Evolutionary conservation across 2,888 invertebrate genomes (phyloP), one percentile per base, ranked within the genome.

Genomic region (Monopis laevigella): DNA sequence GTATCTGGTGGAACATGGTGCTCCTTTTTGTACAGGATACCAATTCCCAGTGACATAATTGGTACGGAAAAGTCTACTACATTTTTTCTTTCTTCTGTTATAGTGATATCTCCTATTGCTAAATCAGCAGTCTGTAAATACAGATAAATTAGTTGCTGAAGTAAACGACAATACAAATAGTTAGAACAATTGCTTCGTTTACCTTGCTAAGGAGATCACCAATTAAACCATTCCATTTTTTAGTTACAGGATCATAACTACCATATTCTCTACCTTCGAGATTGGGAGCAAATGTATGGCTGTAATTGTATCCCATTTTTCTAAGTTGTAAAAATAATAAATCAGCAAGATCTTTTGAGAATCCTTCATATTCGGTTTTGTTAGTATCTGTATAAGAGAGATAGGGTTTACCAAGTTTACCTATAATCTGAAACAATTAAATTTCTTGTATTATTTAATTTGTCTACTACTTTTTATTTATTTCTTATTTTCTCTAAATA

Each of bases 61-160:
- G 98, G 98, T 66, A 95, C 94, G 0, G 96, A 94, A 62, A 97
- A 97, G 65, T 96, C 96, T 1, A 95, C 92, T 4, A 90, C 90
- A 54, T 87, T 87, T 50, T 96, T 90, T 38, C 98, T 83, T 38
- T 91, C 88, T 63, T 93, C 93, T 0, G 95, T 98, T 45, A 98
- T 97, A 3, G 98, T 98, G 50, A 98, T 75, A 59, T 95, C 94
- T 48, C 93, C 94, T 16, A 96, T 87, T 0, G 92, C 94, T 43
- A 96, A 81, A 62, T 94, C 92, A 1, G 92, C 92, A 74, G 87
- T 90, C 95, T 92, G 61, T n/a, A n/a, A n/a, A n/a, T 21, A 21
- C 24, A 5, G 6, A 21, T 7, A 21, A 21, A 21, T 8, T 8
- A 21, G 8, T 21, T 21, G n/a, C n/a, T n/a, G n/a, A n/a, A 21